These are phyloP conservation scores for Saturnia pavonia DNA, from an alignment of 2,888 invertebrate species.

Conservation along the genomic window DNA sequence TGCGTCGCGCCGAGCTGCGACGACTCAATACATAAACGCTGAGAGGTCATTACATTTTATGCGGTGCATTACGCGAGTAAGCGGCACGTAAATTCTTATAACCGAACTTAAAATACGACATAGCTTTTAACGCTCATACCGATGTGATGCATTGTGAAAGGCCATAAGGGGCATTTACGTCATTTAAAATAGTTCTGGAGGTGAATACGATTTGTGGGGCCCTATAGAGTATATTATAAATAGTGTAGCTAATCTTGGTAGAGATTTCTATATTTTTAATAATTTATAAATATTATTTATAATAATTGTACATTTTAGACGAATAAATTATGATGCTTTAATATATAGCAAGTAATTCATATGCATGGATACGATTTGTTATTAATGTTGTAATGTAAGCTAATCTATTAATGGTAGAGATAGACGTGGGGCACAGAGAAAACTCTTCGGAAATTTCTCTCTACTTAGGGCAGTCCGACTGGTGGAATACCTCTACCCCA, in stretches of 20 bases:
- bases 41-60: slow-evolving; percentile 80
- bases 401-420: too few species aligned
- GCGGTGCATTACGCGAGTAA: slow-evolving; percentile 72
- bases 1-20: slow-evolving; percentile 30
- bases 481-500: too few species aligned
- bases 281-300: too few species aligned
- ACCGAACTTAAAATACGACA: slow-evolving; percentile 77
- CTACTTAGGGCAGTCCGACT: too few species aligned
- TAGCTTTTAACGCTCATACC: slow-evolving; percentile 4
- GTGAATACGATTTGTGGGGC: background rate
- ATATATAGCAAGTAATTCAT: too few species aligned
- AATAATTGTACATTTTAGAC: too few species aligned
- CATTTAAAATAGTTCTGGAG: background rate
- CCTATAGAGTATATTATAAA: background rate
- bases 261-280: too few species aligned
- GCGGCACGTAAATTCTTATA: slow-evolving; percentile 81
- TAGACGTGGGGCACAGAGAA: too few species aligned
- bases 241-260: background rate
- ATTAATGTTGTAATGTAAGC: too few species aligned
- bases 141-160: background rate
- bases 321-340: too few species aligned
- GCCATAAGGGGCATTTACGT: background rate
- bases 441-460: too few species aligned
- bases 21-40: slow-evolving; percentile 74
- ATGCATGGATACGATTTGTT: too few species aligned